A percentile compares a stretch with the other conserved stretches of the same genome.
Conservation (phyloP, 2,113 vertebrate species). For the Platichthys stellatus region DNA sequence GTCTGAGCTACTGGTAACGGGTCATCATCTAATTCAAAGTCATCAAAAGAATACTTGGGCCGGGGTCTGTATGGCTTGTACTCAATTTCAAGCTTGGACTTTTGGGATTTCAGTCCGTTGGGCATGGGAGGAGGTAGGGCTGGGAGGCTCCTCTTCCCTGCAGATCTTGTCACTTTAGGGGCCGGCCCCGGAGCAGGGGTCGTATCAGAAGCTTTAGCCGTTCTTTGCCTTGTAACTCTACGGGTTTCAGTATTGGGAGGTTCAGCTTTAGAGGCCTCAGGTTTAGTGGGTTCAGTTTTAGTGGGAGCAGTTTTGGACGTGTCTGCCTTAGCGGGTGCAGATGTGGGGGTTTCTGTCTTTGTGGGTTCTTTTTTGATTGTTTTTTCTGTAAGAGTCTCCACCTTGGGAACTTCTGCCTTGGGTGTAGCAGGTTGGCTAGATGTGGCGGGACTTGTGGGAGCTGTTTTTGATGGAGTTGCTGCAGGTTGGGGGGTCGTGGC, state of each 20-base stretch:
- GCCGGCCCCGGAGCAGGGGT: slow-evolving; percentile 38
- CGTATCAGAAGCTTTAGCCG: slow-evolving; percentile 48
- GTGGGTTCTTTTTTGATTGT: slow-evolving; percentile 18
- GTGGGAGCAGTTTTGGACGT: slow-evolving; percentile 8
- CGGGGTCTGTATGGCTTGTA: slow-evolving; percentile 83
- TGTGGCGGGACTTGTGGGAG: slow-evolving; percentile 41
- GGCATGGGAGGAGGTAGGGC: slow-evolving; percentile 82
- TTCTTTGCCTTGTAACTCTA: slow-evolving; percentile 63
- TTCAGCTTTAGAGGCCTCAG: slow-evolving; percentile 44
- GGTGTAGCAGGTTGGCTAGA: slow-evolving; percentile 38
- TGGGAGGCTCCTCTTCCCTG: slow-evolving; percentile 73
- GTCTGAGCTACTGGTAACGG: slow-evolving; percentile 51
- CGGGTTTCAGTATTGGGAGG: slow-evolving; percentile 39
- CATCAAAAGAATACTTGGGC: slow-evolving; percentile 82
- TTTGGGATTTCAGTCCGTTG: slow-evolving; percentile 78
- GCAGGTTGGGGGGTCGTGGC: slow-evolving; percentile 28
- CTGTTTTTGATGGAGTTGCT: slow-evolving; percentile 36
- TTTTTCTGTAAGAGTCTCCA: slow-evolving; percentile 32
- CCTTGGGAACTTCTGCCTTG: slow-evolving; percentile 29
- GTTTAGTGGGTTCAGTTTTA: slow-evolving; percentile 39
- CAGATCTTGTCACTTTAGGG: slow-evolving; percentile 65
- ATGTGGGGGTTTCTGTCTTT: slow-evolving; percentile 32
- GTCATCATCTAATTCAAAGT: slow-evolving; percentile 84
- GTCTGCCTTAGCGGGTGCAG: slow-evolving; percentile 28
- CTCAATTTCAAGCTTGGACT: slow-evolving; percentile 68